Evolutionary conservation across 2,113 vertebrate species (phyloP).

Genomic region (Rhinolophus ferrumequinum): DNA sequence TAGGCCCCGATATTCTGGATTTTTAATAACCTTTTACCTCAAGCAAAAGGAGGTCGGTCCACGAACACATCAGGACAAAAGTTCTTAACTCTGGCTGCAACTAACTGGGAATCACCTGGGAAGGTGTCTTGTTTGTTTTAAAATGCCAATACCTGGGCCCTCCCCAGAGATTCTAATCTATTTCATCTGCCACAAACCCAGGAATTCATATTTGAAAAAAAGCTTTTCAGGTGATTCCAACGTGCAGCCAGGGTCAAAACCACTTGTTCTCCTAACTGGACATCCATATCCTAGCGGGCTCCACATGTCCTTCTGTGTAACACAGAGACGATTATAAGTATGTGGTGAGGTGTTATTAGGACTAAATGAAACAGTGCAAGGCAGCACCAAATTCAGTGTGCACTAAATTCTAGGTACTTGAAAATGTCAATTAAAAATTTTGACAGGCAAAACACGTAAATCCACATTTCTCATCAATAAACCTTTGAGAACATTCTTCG

Average conservation of each 20-base stretch:
- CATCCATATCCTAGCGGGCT: neutral
- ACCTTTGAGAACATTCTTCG: neutral
- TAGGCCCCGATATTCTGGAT: neutral
- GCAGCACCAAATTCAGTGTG: neutral
- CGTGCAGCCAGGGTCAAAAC: neutral
- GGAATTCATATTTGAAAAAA: neutral
- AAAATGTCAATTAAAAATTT: neutral
- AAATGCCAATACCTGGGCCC: neutral
- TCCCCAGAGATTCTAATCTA: neutral
- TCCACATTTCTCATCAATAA: neutral
- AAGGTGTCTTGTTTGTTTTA: neutral
- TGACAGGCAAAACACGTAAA: neutral
- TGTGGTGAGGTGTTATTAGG: neutral
- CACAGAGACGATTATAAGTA: neutral
- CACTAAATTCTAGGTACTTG: neutral
- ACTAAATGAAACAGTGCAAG: neutral
- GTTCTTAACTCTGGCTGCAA: neutral
- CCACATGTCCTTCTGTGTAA: neutral
- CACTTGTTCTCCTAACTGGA: neutral
- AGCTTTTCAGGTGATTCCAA: neutral
- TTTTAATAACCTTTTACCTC: neutral
- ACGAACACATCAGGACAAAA: neutral
- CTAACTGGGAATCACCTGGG: neutral
- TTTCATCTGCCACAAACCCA: neutral
- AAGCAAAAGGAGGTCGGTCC: neutral